Percentiles rank a stretch among this genome's conserved stretches.
Conservation (phyloP, 2,797 vertebrate species). For the Sphaeramia orbicularis region DNA sequence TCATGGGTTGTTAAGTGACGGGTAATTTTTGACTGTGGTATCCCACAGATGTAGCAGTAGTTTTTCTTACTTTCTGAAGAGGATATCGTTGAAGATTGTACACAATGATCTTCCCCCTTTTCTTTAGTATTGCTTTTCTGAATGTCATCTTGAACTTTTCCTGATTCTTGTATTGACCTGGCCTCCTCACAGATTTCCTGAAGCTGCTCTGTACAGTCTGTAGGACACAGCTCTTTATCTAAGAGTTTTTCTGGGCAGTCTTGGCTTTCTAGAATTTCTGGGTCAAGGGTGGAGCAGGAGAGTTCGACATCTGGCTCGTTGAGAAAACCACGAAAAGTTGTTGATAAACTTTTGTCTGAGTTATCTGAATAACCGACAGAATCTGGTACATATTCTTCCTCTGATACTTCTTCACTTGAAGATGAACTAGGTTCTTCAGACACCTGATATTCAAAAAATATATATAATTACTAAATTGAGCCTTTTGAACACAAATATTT, state of each 20-base stretch:
- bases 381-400: not conserved
- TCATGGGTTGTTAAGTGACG: constrained; percentile 30
- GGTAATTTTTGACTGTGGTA: constrained; percentile 34
- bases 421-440: not conserved
- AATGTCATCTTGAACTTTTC: not conserved
- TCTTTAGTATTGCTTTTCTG: not conserved
- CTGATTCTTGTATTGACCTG: constrained; percentile 13
- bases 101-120: not conserved
- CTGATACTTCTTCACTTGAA: constrained; percentile 13
- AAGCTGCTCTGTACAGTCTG: not conserved
- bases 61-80: constrained; percentile 13
- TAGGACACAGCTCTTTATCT: too few relatives aligned
- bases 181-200: constrained; percentile 2
- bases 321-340: too few relatives aligned
- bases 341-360: not conserved
- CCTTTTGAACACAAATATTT: too few relatives aligned
- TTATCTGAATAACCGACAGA: constrained; percentile 4
- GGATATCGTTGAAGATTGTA: constrained; percentile 9
- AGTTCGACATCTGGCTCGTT: too few relatives aligned
- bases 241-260: too few relatives aligned
- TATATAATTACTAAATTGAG: not conserved
- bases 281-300: too few relatives aligned
- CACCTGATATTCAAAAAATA: not conserved
- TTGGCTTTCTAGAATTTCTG: not conserved
- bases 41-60: constrained; percentile 52